Conservation (phyloP, 2,113 vertebrate species). For the Barbus barbus region DNA sequence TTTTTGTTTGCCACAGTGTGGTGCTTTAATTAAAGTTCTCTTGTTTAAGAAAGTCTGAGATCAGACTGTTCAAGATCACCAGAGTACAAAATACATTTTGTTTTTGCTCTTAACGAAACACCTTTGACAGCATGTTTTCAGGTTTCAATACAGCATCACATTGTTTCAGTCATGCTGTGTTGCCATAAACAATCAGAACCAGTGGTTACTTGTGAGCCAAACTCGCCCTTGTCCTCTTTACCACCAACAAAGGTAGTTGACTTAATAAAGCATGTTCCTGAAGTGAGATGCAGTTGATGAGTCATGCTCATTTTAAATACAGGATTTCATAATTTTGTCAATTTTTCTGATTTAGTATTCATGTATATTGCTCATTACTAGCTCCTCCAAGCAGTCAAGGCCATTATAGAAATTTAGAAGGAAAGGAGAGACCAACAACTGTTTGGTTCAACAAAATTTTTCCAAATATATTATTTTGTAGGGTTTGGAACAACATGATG, state of each 20-base stretch:
- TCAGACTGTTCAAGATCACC: not conserved
- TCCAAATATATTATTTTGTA: too few relatives aligned
- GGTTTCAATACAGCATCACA: not conserved
- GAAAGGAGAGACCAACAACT: not conserved
- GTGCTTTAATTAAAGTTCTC: conserved; percentile 11
- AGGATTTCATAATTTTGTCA: not conserved
- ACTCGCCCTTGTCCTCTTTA: not conserved
- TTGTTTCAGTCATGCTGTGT: conserved; percentile 5
- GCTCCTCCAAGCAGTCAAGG: not conserved
- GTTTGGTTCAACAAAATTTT: too few relatives aligned
- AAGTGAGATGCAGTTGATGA: not conserved
- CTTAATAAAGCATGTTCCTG: not conserved
- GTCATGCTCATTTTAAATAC: not conserved
- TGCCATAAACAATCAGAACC: not conserved
- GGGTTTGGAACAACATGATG: too few relatives aligned
- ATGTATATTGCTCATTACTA: not conserved
- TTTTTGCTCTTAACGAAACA: conserved; percentile 26
- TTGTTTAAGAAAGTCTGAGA: conserved; percentile 5
- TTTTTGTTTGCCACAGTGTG: not conserved
- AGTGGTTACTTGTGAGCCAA: not conserved
- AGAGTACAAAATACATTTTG: not conserved
- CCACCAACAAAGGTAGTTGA: not conserved
- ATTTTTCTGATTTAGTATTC: not conserved
- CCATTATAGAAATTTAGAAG: not conserved
- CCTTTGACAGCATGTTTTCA: not conserved